phyloP scores from a whole-genome alignment of 53 echinoderm and acorn worm species.

The Paracentrotus lividus region DNA sequence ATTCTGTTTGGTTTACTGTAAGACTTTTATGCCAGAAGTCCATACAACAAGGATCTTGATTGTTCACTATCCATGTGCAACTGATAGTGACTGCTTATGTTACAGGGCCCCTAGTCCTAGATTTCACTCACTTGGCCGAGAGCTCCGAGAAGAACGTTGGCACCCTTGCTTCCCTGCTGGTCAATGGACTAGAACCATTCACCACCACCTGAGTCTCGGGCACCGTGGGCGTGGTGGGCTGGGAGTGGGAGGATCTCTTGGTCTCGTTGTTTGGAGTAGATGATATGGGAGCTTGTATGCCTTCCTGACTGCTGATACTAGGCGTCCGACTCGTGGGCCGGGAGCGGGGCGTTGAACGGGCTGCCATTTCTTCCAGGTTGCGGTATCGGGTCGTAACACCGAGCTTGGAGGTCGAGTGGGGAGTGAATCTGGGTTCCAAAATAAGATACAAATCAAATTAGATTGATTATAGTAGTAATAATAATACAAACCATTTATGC shows the following conservation, averaged over 20 bases:
- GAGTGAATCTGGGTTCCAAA: constrained; percentile 79
- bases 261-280: not conserved
- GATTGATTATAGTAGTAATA: not conserved
- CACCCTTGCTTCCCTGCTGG: constrained; percentile 48
- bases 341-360: constrained; percentile 74
- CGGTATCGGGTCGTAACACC: constrained; percentile 87
- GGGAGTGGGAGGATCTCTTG: constrained; percentile 45
- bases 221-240: constrained; percentile 27
- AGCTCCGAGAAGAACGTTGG: constrained; percentile 87
- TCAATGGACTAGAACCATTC: constrained; percentile 10
- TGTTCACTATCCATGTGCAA: no score
- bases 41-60: no score
- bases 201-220: not conserved
- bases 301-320: constrained; percentile 73
- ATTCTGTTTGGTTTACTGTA: no score
- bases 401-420: constrained; percentile 78
- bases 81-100: no score
- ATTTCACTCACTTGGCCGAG: constrained; percentile 76
- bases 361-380: constrained; percentile 94
- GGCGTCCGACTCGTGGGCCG: constrained; percentile 65
- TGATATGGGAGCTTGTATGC: constrained; percentile 22
- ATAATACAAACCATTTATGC: no score
- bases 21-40: no score
- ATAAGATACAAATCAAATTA: not conserved
- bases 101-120: not conserved